These are phyloP conservation scores for Tragelaphus oryx DNA, from an alignment of 2,797 vertebrate genomes.

Conservation along the genomic window DNA sequence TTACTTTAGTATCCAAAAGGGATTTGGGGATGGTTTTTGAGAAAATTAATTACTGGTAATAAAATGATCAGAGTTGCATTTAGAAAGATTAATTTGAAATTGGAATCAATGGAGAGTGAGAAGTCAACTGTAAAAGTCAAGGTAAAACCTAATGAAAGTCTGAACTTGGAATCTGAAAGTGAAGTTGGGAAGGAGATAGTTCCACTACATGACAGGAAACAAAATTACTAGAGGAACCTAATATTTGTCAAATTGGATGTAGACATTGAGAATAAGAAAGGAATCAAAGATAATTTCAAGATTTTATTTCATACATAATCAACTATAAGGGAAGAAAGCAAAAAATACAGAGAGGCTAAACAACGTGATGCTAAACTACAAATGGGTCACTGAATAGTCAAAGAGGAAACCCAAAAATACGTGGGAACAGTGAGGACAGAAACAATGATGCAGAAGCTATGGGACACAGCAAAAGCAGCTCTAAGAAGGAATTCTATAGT, in stretches of 20 bases:
- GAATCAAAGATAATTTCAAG: background rate
- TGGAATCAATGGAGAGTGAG: background rate
- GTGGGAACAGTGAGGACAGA: background rate
- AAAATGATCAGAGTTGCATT: background rate
- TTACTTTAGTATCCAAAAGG: background rate
- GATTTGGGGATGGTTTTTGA: background rate
- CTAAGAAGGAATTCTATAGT: background rate
- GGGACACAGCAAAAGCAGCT: background rate
- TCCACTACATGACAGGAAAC: background rate
- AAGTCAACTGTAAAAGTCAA: background rate
- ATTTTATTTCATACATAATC: background rate
- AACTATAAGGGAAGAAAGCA: background rate
- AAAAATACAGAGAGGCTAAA: background rate
- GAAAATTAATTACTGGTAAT: background rate
- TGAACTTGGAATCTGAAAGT: background rate
- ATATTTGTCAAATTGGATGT: background rate
- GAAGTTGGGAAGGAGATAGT: background rate
- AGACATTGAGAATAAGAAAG: background rate
- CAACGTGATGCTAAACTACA: background rate
- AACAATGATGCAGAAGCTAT: background rate
- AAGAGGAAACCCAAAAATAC: background rate
- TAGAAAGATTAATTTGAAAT: background rate
- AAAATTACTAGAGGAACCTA: background rate
- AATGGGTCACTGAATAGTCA: background rate
- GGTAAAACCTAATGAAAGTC: background rate